Evolutionary conservation across 2,888 invertebrate genomes (phyloP).

Genomic region (Nasonovia ribisnigri): DNA sequence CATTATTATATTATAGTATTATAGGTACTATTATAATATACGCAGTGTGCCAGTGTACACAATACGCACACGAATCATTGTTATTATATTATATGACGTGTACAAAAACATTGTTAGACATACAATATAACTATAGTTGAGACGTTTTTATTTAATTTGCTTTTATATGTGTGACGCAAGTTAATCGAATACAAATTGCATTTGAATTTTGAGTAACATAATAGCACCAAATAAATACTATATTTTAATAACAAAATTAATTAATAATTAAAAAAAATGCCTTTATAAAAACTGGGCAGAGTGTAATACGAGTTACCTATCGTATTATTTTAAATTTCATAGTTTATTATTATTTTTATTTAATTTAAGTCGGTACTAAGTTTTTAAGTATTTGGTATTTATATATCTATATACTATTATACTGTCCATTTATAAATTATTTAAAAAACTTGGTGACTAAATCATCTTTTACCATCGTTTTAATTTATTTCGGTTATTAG

Average conservation of each 20-base stretch:
- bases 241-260: not conserved
- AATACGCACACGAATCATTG: not conserved
- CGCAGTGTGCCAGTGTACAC: not conserved
- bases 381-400: not conserved
- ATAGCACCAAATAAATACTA: not conserved
- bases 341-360: not conserved
- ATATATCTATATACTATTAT: not conserved
- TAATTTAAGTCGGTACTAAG: not conserved
- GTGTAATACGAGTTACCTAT: too few relatives aligned
- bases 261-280: not conserved
- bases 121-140: not conserved
- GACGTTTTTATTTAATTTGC: not conserved
- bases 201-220: not conserved
- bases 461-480: not conserved
- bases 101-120: not conserved
- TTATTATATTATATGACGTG: not conserved
- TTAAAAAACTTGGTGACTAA: not conserved
- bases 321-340: not conserved
- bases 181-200: not conserved
- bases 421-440: not conserved
- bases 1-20: not conserved
- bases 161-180: not conserved
- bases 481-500: not conserved
- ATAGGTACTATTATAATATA: too few relatives aligned
- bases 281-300: not conserved